A percentile compares a stretch with the other conserved stretches of the same genome.
These are phyloP conservation scores for Eupithecia subumbrata DNA, from an alignment of 2,888 invertebrate genomes.

Conservation along the genomic window DNA sequence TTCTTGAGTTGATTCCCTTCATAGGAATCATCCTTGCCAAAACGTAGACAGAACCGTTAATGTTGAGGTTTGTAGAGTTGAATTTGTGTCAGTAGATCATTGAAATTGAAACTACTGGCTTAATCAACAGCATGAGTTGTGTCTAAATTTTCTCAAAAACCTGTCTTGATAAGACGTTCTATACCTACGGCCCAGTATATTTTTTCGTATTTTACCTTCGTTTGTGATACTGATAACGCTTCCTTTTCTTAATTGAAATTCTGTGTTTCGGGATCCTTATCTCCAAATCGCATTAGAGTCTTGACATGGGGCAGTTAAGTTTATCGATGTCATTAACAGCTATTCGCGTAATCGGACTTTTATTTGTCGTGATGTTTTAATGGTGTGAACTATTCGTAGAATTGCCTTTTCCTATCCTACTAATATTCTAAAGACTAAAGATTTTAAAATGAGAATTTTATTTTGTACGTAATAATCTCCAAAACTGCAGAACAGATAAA, in stretches of 20 bases:
- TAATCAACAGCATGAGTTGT: neutral
- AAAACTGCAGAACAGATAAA: no score
- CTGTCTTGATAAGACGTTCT: slow-evolving; percentile 7
- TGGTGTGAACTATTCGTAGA: neutral
- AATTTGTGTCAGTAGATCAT: neutral
- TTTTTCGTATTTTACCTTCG: slow-evolving; percentile 36
- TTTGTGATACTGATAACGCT: slow-evolving; percentile 76
- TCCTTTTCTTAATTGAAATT: slow-evolving; percentile 80
- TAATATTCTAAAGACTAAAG: no score
- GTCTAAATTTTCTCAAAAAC: slow-evolving; percentile 1
- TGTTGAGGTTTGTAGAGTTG: neutral
- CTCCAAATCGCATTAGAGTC: slow-evolving; percentile 71
- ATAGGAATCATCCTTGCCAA: neutral
- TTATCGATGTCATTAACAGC: slow-evolving; percentile 68
- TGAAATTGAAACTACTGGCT: neutral
- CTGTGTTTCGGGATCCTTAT: slow-evolving; percentile 75
- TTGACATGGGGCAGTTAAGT: slow-evolving; percentile 59
- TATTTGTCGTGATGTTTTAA: slow-evolving; percentile 50
- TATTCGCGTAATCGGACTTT: slow-evolving; percentile 55
- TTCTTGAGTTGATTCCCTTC: neutral
- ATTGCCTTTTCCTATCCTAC: neutral
- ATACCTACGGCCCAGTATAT: slow-evolving; percentile 20
- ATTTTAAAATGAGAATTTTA: no score
- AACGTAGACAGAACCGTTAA: neutral
- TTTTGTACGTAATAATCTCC: no score